Evolutionary conservation across 2,113 vertebrate genomes (phyloP).

Genomic region (Oceanites oceanicus): DNA sequence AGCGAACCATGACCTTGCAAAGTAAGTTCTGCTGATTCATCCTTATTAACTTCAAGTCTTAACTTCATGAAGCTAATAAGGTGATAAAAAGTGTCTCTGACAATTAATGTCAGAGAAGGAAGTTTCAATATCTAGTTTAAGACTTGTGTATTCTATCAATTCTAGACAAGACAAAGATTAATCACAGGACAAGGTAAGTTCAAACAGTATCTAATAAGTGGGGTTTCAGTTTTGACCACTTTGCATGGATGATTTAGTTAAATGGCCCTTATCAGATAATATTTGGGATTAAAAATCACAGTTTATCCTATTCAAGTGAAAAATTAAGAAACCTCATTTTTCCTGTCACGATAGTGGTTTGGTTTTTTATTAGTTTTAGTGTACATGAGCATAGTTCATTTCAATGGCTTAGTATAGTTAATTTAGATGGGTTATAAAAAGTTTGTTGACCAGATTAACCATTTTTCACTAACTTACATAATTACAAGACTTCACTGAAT

Average conservation of each 20-base stretch:
- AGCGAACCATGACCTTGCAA: background rate
- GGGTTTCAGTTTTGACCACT: background rate
- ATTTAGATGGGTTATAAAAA: background rate
- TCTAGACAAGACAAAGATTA: background rate
- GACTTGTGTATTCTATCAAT: background rate
- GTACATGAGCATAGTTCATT: background rate
- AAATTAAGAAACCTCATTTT: background rate
- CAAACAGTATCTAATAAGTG: background rate
- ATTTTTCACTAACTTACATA: background rate
- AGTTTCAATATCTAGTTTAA: background rate
- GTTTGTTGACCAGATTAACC: background rate
- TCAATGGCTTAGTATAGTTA: background rate
- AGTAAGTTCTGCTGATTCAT: background rate
- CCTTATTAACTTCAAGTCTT: background rate
- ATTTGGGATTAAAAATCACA: background rate
- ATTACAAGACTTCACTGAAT: background rate
- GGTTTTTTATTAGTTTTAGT: background rate
- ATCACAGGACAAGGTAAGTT: background rate
- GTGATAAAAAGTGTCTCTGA: background rate
- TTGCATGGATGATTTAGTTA: accelerated
- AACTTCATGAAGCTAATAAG: background rate
- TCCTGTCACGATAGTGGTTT: background rate
- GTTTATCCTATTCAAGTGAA: background rate
- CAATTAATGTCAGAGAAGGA: background rate
- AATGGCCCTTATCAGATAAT: background rate